phyloP scores from a whole-genome alignment of 64 coral and sea anemone species.

The Anthopleura sola region DNA sequence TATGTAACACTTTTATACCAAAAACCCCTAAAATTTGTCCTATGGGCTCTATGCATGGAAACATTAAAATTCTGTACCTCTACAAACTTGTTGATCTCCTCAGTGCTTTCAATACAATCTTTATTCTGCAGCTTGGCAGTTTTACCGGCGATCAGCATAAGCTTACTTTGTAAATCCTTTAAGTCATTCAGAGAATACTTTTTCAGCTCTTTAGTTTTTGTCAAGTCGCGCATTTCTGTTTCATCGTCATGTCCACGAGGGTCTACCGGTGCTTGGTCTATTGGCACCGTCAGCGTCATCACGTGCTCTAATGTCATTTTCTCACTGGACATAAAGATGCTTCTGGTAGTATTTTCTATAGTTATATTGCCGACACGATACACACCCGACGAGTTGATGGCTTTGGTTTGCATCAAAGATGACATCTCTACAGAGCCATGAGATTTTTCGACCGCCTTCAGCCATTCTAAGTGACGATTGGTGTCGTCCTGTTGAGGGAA shows the following conservation, averaged over 20 bases:
- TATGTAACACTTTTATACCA: no score
- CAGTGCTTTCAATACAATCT: conserved; percentile 33
- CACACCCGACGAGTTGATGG: conserved; percentile 59
- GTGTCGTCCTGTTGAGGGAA: conserved; percentile 40
- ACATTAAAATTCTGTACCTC: conserved; percentile 30
- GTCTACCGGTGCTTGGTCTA: not conserved
- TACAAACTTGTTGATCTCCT: conserved; percentile 48
- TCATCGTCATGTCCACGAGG: not conserved
- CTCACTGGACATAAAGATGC: not conserved
- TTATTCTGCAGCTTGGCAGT: conserved; percentile 22
- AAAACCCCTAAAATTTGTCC: no score
- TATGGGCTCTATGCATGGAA: no score
- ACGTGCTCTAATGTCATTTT: conserved; percentile 20
- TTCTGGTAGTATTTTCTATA: not conserved
- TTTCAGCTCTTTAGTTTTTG: not conserved
- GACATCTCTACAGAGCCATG: conserved; percentile 89
- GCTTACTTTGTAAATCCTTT: conserved; percentile 64
- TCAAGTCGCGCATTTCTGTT: not conserved
- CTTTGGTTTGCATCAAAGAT: conserved; percentile 49
- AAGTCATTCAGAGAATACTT: conserved; percentile 33
- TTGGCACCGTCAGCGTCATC: conserved; percentile 21
- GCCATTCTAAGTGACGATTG: conserved; percentile 65
- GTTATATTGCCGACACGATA: conserved; percentile 39
- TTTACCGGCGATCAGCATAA: conserved; percentile 67
- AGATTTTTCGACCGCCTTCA: conserved; percentile 73